Conservation (phyloP, 2,888 invertebrate species). For the Cosmorhoe ocellata region DNA sequence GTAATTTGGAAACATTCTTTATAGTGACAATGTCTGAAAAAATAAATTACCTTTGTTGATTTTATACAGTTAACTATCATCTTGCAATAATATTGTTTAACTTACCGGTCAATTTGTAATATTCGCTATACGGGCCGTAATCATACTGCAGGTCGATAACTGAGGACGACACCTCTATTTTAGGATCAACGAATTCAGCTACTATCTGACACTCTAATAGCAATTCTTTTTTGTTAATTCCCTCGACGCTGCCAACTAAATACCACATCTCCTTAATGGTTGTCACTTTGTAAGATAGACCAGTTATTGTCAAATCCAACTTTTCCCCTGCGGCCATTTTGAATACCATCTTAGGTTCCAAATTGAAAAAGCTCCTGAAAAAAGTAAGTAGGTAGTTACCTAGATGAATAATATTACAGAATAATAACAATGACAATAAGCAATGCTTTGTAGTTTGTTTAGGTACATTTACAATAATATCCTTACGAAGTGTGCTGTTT, state of each 20-base stretch:
- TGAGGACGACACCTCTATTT: conserved; percentile 74
- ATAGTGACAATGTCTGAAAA: conserved; percentile 78
- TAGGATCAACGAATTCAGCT: conserved; percentile 83
- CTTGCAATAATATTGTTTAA: too few species aligned
- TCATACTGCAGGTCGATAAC: conserved; percentile 77
- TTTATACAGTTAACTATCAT: background rate
- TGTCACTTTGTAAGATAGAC: conserved; percentile 61
- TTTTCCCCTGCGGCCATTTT: conserved; percentile 74
- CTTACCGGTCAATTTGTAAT: conserved; percentile 72
- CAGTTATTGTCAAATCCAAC: conserved; percentile 62
- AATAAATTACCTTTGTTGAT: background rate
- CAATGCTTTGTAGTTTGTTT: too few species aligned
- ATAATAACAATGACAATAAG: too few species aligned
- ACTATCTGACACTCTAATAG: conserved; percentile 74
- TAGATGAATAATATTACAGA: too few species aligned
- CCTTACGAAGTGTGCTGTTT: conserved; percentile 59
- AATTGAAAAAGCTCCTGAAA: conserved; percentile 69
- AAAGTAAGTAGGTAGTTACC: background rate
- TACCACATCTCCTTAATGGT: conserved; percentile 81
- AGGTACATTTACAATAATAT: background rate
- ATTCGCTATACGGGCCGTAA: conserved; percentile 68
- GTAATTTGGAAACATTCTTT: conserved; percentile 79
- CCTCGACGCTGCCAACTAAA: conserved; percentile 79
- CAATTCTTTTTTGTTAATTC: conserved; percentile 77
- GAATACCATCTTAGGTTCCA: conserved; percentile 70